Evolutionary conservation across 2,888 invertebrate species (phyloP), one percentile per base, ranked within the genome.

Genomic region (Chironomus tentans): DNA sequence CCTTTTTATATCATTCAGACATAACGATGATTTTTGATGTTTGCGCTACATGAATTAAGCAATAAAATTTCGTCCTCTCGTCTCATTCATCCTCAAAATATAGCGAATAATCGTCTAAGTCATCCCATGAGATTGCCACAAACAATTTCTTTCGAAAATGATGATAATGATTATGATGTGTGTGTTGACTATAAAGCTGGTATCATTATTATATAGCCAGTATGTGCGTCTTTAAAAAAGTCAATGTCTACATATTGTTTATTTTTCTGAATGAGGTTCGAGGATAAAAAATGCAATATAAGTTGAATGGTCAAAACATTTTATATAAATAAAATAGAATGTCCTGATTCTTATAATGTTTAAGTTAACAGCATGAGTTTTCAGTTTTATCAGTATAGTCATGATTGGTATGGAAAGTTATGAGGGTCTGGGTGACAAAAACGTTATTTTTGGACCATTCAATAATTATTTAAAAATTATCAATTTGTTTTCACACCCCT

Each of bases 141-240:
- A 65, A n/a, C n/a, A 28, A 68, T 28, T 13, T 46, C n/a, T 28
- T 68, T 28, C 46, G 48, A 56, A n/a, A 18, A 71, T 56, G 71
- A 71, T 18, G 71, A 71, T 71, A 28, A 71, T 71, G 71, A 71
- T 70, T 18, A 48, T 47, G 70, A 70, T 48, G 12, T 71, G 50
- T 71, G 47, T 71, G 21, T 21, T 46, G 68, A 68, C 68, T 38
- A 22, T 68, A 68, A 68, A 68, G 68, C 68, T 18, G 56, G 6
- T 56, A 56, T 56, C 56, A 15, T 56, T 15, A 15, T 56, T 56
- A 7, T 6, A 7, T 15, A 15, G n/a, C 7, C 10, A 38, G 38
- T 2, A 15, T 56, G n/a, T 56, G 56, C 56, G 38, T 56, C n/a
- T 15, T 56, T 18, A 56, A 15, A 56, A 15, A 6, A 56, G 18